Evolutionary conservation across 2,888 invertebrate genomes (phyloP).

Genomic region (Horisme vitalbata): DNA sequence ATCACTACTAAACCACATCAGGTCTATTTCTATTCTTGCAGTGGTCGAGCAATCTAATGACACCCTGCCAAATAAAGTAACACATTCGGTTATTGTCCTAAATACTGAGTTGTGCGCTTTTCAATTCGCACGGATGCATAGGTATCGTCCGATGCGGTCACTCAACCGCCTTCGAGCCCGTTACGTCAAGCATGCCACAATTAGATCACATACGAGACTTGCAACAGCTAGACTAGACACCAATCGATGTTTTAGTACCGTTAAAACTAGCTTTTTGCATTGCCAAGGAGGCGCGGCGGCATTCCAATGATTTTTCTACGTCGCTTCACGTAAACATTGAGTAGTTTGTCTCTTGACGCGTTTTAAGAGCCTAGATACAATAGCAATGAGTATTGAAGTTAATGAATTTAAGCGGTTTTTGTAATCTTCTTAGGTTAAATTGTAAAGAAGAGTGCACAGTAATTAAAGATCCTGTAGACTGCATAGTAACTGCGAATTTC

Average conservation of each 20-base stretch:
- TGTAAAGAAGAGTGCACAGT: no score
- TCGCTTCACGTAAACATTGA: slow-evolving; percentile 44
- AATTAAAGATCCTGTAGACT: no score
- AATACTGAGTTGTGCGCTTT: slow-evolving; percentile 48
- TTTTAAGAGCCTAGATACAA: no score
- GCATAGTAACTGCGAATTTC: no score
- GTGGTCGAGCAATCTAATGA: slow-evolving; percentile 52
- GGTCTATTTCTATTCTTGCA: slow-evolving; percentile 51
- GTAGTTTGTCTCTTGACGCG: slow-evolving; percentile 21
- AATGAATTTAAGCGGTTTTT: no score
- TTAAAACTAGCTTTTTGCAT: slow-evolving; percentile 68
- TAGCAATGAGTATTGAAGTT: no score
- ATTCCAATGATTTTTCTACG: slow-evolving; percentile 51
- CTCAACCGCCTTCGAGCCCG: slow-evolving; percentile 72
- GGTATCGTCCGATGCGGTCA: slow-evolving; percentile 73
- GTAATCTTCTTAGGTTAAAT: no score
- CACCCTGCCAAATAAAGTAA: slow-evolving; percentile 58
- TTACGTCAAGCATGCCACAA: slow-evolving; percentile 78
- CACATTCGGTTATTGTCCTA: slow-evolving; percentile 42
- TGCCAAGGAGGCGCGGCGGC: slow-evolving; percentile 40
- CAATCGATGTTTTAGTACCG: slow-evolving; percentile 71
- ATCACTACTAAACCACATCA: slow-evolving; percentile 46
- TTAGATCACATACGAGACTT: slow-evolving; percentile 75
- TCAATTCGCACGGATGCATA: slow-evolving; percentile 59
- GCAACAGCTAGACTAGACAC: slow-evolving; percentile 69